Base-by-base conservation (phyloP, 2,888 invertebrate species). In the Balanococcus diminutus region DNA sequence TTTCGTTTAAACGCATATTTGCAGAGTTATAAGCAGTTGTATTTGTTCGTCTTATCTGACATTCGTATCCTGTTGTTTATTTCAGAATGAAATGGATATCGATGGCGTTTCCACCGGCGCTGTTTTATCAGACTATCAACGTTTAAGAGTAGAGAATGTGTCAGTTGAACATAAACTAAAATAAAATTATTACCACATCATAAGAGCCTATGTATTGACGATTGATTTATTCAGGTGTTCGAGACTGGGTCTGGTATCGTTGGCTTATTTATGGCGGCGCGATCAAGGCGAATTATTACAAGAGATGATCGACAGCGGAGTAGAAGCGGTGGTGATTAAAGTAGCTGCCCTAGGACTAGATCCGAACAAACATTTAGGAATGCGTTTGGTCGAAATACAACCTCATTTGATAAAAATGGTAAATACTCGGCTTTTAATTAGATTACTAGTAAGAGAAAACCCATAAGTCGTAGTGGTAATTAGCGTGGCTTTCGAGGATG, bases 41-140 rank as follows among this genome's bases (percentile, higher is more conserved):
- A n/a, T n/a, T n/a, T n/a, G n/a, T n/a, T n/a, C n/a, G n/a, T n/a
- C n/a, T n/a, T n/a, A n/a, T n/a, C n/a, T n/a, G n/a, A n/a, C n/a
- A 46, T 32, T 82, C n/a, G n/a, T n/a, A n/a, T 56, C 31, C 22
- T 86, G 11, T 36, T 82, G 75, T 56, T 92, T 92, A 61, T 81
- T 87, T 25, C 79, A 87, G 87, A 87, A 82, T 31, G 93, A 93
- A 90, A 91, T 95, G 88, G 91, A 93, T 88, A 92, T 97, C 89
- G 96, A 98, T 89, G 99, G 96, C 86, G 98, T 99, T 75, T 95
- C 98, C 87, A 97, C 96, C 88, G 99, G 99, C 88, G 99, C 99
- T 88, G 98, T 99, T 90, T 92, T 98, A 88, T 99, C 99, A 87
- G 97, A 98, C 91, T 99, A 99, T 92, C 99, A 99, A 92, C 94